These are phyloP conservation scores for Tragulus kanchil DNA, from an alignment of 2,113 vertebrate species.

Conservation along the genomic window DNA sequence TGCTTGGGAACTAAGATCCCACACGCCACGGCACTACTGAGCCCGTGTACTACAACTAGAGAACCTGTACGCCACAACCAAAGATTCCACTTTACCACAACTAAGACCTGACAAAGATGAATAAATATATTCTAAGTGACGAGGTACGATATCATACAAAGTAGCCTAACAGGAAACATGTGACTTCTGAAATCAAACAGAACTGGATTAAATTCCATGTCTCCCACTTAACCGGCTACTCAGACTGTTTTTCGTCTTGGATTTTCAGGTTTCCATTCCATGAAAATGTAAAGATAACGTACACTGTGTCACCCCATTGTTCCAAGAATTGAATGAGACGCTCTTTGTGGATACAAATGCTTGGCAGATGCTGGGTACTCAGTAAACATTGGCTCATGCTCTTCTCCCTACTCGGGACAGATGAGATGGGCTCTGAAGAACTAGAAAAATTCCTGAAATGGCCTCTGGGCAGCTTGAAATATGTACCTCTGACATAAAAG, in stretches of 20 bases:
- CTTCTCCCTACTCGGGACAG: not conserved
- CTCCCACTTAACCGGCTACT: not conserved
- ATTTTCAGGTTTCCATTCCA: not conserved
- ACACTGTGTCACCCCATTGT: not conserved
- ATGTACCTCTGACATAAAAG: not conserved
- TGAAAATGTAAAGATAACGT: not conserved
- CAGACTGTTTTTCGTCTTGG: not conserved
- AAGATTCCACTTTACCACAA: not conserved
- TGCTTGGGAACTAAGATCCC: not conserved
- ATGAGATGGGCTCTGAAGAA: not conserved
- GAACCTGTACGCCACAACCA: not conserved
- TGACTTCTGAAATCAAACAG: not conserved
- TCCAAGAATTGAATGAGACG: not conserved
- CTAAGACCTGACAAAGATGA: not conserved
- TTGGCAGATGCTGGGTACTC: not conserved
- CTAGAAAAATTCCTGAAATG: not conserved
- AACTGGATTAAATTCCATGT: not conserved
- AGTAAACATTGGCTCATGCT: not conserved
- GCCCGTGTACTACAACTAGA: not conserved
- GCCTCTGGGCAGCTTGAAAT: not conserved
- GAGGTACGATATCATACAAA: not conserved
- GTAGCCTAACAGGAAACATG: not conserved
- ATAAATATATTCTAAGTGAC: not conserved
- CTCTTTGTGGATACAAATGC: not conserved
- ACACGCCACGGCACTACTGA: not conserved